phyloP scores from a whole-genome alignment of 2,888 invertebrate genomes.

The Bhutanitis thaidina region DNA sequence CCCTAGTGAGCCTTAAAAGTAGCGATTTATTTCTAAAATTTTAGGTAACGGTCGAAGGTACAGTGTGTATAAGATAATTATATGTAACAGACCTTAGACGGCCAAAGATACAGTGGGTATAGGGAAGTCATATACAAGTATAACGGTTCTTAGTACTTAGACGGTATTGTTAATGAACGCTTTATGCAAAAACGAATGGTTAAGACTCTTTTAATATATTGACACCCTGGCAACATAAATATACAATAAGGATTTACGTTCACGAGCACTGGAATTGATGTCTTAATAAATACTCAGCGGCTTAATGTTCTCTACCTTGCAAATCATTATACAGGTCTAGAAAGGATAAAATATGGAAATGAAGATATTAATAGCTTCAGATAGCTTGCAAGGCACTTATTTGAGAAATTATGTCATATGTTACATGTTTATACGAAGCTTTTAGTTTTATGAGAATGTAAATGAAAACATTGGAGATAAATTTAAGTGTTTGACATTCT shows the following conservation, averaged over 20 bases:
- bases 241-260: conserved; percentile 15
- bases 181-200: conserved; percentile 7
- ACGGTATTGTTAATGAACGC: conserved; percentile 2
- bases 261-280: conserved; percentile 15
- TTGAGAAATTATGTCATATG: conserved; percentile 9
- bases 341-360: conserved; percentile 18
- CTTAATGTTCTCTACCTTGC: conserved; percentile 13
- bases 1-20: no score
- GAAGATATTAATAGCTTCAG: conserved; percentile 15
- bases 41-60: no score
- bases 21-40: no score
- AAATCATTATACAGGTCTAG: conserved; percentile 8
- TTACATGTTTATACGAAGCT: no score
- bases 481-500: conserved; percentile 7
- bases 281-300: conserved; percentile 16
- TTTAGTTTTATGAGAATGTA: conserved; percentile 10
- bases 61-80: no score
- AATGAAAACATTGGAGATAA: conserved; percentile 10
- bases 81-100: no score
- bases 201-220: conserved; percentile 4
- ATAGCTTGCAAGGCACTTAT: background rate
- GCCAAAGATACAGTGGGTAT: no score
- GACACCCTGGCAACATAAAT: conserved; percentile 7
- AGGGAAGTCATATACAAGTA: no score
- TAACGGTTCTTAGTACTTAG: no score